These are phyloP conservation scores for Parazoanthus atlanticus DNA, from an alignment of 92 coral and sea anemone genomes.

Conservation along the genomic window DNA sequence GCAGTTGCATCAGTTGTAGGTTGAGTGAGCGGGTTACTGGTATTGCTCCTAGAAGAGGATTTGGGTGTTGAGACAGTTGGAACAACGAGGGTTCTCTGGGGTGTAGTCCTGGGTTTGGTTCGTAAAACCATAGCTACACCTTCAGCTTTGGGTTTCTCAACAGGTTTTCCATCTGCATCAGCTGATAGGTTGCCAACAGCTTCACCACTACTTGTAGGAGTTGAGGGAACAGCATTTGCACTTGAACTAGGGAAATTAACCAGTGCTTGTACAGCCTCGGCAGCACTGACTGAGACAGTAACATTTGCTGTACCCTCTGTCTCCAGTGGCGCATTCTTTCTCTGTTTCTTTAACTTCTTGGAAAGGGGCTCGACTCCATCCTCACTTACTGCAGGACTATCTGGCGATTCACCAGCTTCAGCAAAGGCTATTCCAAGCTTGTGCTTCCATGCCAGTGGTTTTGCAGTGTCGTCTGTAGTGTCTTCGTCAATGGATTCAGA, in stretches of 20 bases:
- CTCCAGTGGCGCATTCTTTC: neutral
- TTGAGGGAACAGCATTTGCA: neutral
- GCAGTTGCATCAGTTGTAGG: neutral
- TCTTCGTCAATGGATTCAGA: conserved; percentile 48
- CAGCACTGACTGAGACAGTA: conserved; percentile 42
- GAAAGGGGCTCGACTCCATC: conserved; percentile 13
- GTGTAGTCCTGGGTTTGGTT: neutral
- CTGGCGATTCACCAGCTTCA: conserved; percentile 31
- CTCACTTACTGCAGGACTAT: conserved; percentile 42
- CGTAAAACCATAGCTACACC: conserved; percentile 45
- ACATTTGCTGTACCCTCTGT: neutral
- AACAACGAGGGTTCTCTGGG: conserved; percentile 39
- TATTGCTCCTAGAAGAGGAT: conserved; percentile 8
- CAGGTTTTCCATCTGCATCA: conserved; percentile 31
- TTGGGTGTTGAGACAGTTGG: conserved; percentile 18
- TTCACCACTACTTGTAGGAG: neutral
- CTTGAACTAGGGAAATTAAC: conserved; percentile 7
- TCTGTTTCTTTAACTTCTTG: conserved; percentile 26
- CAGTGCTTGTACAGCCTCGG: conserved; percentile 41
- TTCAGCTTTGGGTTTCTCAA: conserved; percentile 20
- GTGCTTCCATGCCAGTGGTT: conserved; percentile 33
- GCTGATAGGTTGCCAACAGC: neutral
- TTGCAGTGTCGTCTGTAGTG: conserved; percentile 14
- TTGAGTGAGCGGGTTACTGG: neutral
- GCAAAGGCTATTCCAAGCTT: conserved; percentile 26